These are phyloP conservation scores for Phytoseiulus persimilis DNA, from an alignment of 2,888 invertebrate genomes.

Conservation along the genomic window DNA sequence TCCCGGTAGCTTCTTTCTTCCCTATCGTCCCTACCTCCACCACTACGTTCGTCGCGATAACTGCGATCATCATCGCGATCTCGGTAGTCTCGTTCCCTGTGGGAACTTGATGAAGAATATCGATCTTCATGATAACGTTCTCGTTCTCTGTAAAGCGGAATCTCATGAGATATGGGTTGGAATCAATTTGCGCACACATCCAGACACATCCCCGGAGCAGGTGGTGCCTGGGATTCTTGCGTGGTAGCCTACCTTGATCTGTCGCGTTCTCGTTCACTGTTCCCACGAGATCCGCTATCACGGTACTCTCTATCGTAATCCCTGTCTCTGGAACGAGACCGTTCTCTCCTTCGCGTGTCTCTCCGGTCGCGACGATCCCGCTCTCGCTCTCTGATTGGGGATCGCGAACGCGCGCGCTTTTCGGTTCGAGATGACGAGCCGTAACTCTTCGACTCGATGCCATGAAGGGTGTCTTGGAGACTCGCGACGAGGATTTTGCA, in stretches of 20 bases:
- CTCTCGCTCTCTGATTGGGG: constrained; percentile 48
- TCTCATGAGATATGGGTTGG: not conserved
- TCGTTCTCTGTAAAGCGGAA: constrained; percentile 49
- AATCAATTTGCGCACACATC: too few relatives aligned
- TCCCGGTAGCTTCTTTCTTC: constrained; percentile 34
- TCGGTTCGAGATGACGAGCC: constrained; percentile 60
- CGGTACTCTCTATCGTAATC: constrained; percentile 49
- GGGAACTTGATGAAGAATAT: constrained; percentile 38
- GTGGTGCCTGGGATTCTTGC: not conserved
- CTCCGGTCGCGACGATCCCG: constrained; percentile 38
- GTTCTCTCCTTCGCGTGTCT: constrained; percentile 46
- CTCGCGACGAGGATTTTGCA: constrained; percentile 96
- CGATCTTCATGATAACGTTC: constrained; percentile 56
- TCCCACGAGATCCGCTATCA: constrained; percentile 47
- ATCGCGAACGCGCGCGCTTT: constrained; percentile 64
- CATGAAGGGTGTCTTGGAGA: constrained; percentile 88
- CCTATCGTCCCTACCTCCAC: constrained; percentile 14
- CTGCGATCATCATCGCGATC: constrained; percentile 50
- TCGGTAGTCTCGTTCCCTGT: constrained; percentile 47
- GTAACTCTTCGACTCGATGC: constrained; percentile 95
- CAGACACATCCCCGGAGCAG: too few relatives aligned
- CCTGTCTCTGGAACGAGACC: constrained; percentile 67
- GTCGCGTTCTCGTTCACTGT: constrained; percentile 56
- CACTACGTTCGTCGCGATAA: constrained; percentile 37
- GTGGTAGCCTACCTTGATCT: constrained; percentile 42